These are phyloP conservation scores for Colinus virginianus DNA, from an alignment of 2,113 vertebrate species.

Conservation along the genomic window DNA sequence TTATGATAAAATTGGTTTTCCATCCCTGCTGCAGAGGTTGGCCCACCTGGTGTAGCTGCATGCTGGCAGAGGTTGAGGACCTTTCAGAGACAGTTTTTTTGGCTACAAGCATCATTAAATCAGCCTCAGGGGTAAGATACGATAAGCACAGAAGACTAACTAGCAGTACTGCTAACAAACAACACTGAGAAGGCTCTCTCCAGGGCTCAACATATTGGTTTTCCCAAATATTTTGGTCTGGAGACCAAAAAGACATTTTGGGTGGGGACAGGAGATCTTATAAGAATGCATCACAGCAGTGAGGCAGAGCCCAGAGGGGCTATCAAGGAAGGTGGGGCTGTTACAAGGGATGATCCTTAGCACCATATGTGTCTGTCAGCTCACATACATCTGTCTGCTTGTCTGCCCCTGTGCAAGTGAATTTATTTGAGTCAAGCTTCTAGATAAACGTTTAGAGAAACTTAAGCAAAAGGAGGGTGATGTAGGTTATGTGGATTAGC, in stretches of 20 bases:
- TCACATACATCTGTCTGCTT: not conserved
- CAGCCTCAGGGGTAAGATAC: not conserved
- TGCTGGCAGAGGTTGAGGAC: not conserved
- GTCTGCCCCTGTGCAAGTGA: not conserved
- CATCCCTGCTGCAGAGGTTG: not conserved
- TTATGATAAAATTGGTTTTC: not conserved
- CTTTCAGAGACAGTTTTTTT: not conserved
- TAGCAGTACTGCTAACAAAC: not conserved
- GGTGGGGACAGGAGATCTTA: not conserved
- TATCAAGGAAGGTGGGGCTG: not conserved
- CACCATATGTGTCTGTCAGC: rapidly evolving
- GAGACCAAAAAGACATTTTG: not conserved
- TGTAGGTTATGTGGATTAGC: rapidly evolving
- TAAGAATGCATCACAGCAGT: not conserved
- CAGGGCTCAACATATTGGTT: not conserved
- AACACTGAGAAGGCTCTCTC: not conserved
- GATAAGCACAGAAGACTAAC: not conserved
- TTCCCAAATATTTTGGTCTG: not conserved
- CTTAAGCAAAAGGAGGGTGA: not conserved
- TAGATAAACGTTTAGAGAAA: not conserved
- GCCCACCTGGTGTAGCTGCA: not conserved
- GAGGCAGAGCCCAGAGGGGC: not conserved
- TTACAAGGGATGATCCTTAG: not conserved
- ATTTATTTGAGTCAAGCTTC: not conserved
- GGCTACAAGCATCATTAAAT: not conserved